Evolutionary conservation across 2,888 invertebrate species (phyloP).

Genomic region (Sminthurides aquaticus): DNA sequence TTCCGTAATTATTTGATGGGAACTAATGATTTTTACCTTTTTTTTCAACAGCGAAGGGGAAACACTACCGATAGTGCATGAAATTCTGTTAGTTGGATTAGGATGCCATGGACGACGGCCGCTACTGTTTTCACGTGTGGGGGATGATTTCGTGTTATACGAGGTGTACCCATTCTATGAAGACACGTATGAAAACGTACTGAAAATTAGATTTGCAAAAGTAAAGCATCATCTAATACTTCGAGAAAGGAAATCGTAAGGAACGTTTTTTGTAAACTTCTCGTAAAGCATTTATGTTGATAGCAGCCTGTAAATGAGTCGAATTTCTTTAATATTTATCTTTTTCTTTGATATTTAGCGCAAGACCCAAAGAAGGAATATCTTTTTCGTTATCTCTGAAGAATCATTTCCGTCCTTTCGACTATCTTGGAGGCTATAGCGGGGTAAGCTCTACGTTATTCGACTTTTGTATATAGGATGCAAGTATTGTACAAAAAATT

Average conservation of each 20-base stretch:
- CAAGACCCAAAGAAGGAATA: too few species aligned
- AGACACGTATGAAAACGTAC: conserved; percentile 56
- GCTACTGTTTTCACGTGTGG: conserved; percentile 66
- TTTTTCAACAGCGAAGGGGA: conserved; percentile 7
- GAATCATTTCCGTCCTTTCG: conserved; percentile 64
- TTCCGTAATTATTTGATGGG: too few species aligned
- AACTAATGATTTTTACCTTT: too few species aligned
- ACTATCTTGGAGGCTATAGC: conserved; percentile 81
- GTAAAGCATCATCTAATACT: conserved; percentile 55
- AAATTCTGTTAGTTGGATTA: conserved; percentile 72
- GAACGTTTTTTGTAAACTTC: too few species aligned
- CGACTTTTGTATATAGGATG: too few species aligned
- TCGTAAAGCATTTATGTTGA: too few species aligned
- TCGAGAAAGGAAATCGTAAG: conserved; percentile 46
- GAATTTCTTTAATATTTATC: too few species aligned
- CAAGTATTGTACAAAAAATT: too few species aligned
- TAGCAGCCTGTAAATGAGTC: too few species aligned
- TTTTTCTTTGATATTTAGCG: too few species aligned
- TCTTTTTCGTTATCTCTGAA: conserved; percentile 32
- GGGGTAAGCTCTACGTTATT: too few species aligned
- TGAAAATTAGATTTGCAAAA: conserved; percentile 84
- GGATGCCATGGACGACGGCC: conserved; percentile 78
- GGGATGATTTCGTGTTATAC: conserved; percentile 76
- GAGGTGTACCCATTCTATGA: conserved; percentile 77
- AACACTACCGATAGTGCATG: conserved; percentile 52